Evolutionary conservation across 2,113 vertebrate species (phyloP).

Genomic region (Leptobrachium leishanense): DNA sequence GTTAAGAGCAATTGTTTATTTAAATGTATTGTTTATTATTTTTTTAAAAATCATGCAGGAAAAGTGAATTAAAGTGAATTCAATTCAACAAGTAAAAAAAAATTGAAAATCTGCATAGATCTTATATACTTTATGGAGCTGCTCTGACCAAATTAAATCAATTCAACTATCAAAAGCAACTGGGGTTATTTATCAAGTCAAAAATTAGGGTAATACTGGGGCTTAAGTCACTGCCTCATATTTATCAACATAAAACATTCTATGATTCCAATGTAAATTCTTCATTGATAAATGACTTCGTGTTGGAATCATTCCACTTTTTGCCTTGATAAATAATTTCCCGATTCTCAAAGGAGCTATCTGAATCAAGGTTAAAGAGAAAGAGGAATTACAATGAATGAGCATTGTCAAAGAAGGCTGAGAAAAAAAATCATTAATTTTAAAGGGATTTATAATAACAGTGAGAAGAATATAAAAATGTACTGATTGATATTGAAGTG

Average conservation of each 20-base stretch:
- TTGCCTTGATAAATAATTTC: not conserved
- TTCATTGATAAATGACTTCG: not conserved
- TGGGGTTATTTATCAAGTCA: too few relatives aligned
- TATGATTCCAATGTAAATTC: not conserved
- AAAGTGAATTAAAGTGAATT: too few relatives aligned
- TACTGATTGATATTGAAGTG: not conserved
- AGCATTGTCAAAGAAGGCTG: not conserved
- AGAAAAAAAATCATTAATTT: not conserved
- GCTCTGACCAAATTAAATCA: too few relatives aligned
- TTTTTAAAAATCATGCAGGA: too few relatives aligned
- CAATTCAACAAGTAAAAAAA: too few relatives aligned
- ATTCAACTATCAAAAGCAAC: too few relatives aligned
- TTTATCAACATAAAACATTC: not conserved
- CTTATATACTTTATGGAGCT: too few relatives aligned
- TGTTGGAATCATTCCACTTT: not conserved
- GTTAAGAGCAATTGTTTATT: too few relatives aligned
- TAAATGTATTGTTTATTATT: too few relatives aligned
- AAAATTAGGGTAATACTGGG: too few relatives aligned
- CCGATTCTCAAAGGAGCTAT: not conserved
- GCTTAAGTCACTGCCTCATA: too few relatives aligned
- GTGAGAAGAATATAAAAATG: conserved; percentile 12
- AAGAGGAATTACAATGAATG: not conserved
- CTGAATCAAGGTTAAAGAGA: not conserved
- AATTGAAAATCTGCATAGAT: too few relatives aligned
- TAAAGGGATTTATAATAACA: conserved; percentile 17